Conservation (phyloP, 2,797 vertebrate genomes). For the Sparus aurata region DNA sequence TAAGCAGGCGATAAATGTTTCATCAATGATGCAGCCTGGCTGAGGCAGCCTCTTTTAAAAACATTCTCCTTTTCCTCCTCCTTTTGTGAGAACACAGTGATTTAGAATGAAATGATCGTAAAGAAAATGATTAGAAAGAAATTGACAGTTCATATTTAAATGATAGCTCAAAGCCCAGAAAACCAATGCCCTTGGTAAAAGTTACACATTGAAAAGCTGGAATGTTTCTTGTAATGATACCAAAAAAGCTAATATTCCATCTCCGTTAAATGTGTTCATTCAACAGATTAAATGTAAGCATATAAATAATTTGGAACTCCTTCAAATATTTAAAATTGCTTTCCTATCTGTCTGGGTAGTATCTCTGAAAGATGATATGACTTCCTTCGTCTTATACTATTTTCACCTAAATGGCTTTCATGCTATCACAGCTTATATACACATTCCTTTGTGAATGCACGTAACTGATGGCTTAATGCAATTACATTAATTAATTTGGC, state of each 20-base stretch:
- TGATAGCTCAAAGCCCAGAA: not conserved
- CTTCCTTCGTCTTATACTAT: not conserved
- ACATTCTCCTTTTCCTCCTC: not conserved
- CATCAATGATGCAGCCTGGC: constrained; percentile 16
- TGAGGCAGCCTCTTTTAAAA: constrained; percentile 13
- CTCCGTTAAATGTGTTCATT: not conserved
- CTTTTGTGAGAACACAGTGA: not conserved
- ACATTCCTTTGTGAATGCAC: constrained; percentile 6
- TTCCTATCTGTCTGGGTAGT: not conserved
- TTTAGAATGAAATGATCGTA: not conserved
- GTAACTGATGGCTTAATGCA: not conserved
- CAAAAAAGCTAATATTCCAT: not conserved
- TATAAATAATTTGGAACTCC: not conserved
- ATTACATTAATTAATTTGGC: constrained; percentile 38
- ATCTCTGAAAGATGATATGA: constrained; percentile 3
- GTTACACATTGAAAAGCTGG: not conserved
- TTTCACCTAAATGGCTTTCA: constrained; percentile 5
- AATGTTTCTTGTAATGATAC: not conserved
- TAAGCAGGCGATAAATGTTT: constrained; percentile 49
- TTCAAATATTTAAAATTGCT: constrained; percentile 1
- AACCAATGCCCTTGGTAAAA: not conserved
- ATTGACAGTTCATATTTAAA: not conserved
- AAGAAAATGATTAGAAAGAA: not conserved
- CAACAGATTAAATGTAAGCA: not conserved
- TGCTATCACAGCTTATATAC: constrained; percentile 4